Evolutionary conservation across 2,113 vertebrate genomes (phyloP).

Genomic region (Odobenus rosmarus): DNA sequence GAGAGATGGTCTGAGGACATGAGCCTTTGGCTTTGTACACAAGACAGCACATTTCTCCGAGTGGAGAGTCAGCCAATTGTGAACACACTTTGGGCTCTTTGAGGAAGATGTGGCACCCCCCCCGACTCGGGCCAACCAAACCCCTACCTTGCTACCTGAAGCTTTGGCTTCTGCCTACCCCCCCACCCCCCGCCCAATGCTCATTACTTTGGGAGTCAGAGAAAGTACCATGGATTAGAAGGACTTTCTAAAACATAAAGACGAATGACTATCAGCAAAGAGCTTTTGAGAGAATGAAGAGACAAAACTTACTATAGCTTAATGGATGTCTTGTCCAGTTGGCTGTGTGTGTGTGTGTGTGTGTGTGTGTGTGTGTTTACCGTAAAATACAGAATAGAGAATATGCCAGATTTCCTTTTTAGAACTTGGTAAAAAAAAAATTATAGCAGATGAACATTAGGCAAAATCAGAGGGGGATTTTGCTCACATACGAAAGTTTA

Average conservation of each 20-base stretch:
- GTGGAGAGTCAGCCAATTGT: neutral
- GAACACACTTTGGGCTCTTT: neutral
- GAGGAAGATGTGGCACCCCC: neutral
- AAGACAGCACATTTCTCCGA: neutral
- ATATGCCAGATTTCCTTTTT: conserved; percentile 73
- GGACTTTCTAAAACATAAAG: conserved; percentile 23
- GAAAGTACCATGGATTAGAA: neutral
- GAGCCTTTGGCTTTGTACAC: neutral
- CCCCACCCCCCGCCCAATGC: neutral
- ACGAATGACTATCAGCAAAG: conserved; percentile 39
- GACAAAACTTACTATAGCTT: conserved; percentile 50
- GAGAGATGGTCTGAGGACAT: neutral
- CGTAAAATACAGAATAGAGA: conserved; percentile 73
- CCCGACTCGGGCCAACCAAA: neutral
- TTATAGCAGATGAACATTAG: conserved; percentile 75
- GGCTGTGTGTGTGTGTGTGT: conserved; percentile 31
- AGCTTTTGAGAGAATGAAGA: conserved; percentile 53
- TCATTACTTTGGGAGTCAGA: neutral
- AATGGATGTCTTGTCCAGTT: conserved; percentile 65
- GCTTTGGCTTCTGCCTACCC: neutral
- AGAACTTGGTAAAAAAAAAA: conserved; percentile 71
- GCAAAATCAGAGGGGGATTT: conserved; percentile 75
- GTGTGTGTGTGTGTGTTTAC: conserved; percentile 30
- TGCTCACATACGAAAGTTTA: conserved; percentile 78
- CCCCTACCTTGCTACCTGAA: no score